Base-by-base conservation (phyloP, 2,888 invertebrate species). In the Ectemnius lituratus region DNA sequence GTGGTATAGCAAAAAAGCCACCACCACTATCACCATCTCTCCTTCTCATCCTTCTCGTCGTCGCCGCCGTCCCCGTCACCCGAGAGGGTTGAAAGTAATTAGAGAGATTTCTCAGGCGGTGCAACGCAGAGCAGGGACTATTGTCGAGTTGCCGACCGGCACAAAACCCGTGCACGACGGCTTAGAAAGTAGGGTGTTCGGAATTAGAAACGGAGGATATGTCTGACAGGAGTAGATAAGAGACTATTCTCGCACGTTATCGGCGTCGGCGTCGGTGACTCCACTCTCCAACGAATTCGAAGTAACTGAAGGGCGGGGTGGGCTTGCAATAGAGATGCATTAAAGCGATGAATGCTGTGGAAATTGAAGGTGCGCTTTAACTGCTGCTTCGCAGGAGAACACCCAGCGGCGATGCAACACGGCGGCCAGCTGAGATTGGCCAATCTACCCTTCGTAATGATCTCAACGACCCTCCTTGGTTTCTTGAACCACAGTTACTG, bases 391-490 rank as follows among this genome's bases (percentile, higher is more conserved):
- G 59, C 93, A 96, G 96, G 96, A 80, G 96, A 96, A 90, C 95
- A 96, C 91, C 96, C 96, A 83, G 96, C 96, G 64, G 96, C 96
- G 59, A 96, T 96, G 95, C 96, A 96, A 90, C 95, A 95, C 83
- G 96, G 96, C 67, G 91, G 93, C 86, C 92, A 92, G 85, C 88
- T 92, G 79, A 90, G 91, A 83, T 93, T 95, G 60, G 94, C 95
- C 86, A 95, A 95, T 88, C 95, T 95, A 0, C 92, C 95, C 52
- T 94, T 94, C 67, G 94, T 95, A 59, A 94, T 95, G 76, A 92
- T 95, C 47, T 92, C 95, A 79, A 95, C 95, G 91, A 92, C 94
- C 80, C 92, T 95, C 77, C 92, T 95, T 61, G 93, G 94, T 71
- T 88, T 90, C 79, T 83, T 89, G 79, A 89, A 89, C 82, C 87